Percentiles rank a stretch among this genome's conserved stretches.
Conservation (phyloP, 2,113 vertebrate genomes). For the Mustela lutreola region DNA sequence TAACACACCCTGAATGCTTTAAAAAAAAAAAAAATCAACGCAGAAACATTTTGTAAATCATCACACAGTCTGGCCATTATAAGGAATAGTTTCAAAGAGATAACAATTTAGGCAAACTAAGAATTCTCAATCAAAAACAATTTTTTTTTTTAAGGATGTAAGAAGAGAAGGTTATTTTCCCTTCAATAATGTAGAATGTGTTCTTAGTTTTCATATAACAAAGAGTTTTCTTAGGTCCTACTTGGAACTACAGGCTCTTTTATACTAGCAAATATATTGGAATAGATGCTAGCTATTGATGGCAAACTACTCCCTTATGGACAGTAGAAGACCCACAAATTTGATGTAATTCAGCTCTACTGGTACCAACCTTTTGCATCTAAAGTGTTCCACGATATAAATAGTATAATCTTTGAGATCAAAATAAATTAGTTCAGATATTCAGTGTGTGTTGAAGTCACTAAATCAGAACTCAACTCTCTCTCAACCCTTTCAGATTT, state of each 20-base stretch:
- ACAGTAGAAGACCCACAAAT: slow-evolving; percentile 23
- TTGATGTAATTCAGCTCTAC: slow-evolving; percentile 67
- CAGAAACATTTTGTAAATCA: slow-evolving; percentile 51
- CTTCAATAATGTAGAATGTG: not conserved
- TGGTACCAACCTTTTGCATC: slow-evolving; percentile 73
- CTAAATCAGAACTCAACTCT: slow-evolving; percentile 76
- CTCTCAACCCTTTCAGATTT: slow-evolving; percentile 73
- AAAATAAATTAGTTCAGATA: slow-evolving; percentile 81
- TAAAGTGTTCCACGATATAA: slow-evolving; percentile 74
- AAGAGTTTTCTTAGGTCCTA: slow-evolving; percentile 58
- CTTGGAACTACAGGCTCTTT: slow-evolving; percentile 64
- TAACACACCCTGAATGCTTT: slow-evolving; percentile 9
- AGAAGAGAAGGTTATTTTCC: not conserved
- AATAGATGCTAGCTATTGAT: slow-evolving; percentile 75
- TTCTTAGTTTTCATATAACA: slow-evolving; percentile 52
- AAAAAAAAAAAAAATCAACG: slow-evolving; percentile 31
- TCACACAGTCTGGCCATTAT: slow-evolving; percentile 1
- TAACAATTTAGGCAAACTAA: slow-evolving; percentile 5
- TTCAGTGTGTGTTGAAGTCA: slow-evolving; percentile 70
- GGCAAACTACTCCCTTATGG: slow-evolving; percentile 44
- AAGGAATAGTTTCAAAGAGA: slow-evolving; percentile 69
- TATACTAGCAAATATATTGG: slow-evolving; percentile 22
- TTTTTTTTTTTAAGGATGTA: not conserved
- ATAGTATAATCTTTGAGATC: slow-evolving; percentile 76
- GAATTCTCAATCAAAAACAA: not conserved